Conservation (phyloP, 2,888 invertebrate species). For the Physocephala rufipes region DNA sequence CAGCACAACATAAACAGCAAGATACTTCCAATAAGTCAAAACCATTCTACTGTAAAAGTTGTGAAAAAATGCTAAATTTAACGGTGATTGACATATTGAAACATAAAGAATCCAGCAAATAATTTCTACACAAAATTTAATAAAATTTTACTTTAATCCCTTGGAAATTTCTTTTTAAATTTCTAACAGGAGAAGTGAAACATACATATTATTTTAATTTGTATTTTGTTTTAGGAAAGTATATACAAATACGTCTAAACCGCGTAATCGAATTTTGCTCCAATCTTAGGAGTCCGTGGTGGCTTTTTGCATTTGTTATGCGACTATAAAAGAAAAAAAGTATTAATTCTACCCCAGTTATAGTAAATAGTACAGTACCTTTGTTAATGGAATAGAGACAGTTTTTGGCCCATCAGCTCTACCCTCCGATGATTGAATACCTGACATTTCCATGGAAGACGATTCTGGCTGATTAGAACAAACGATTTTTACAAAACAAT, state of each 20-base stretch:
- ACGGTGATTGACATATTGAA: conserved; percentile 86
- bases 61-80: conserved; percentile 74
- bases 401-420: background rate
- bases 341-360: background rate
- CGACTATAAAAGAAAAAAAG: conserved; percentile 28
- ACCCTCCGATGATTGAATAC: background rate
- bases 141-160: conserved; percentile 10
- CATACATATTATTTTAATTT: background rate
- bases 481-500: too few relatives aligned
- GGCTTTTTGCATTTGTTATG: conserved; percentile 44
- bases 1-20: conserved; percentile 55
- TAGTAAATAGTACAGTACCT: background rate
- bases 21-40: conserved; percentile 8
- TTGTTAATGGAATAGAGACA: background rate
- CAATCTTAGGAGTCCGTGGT: conserved; percentile 54
- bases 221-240: background rate
- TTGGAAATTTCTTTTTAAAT: conserved; percentile 24
- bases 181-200: background rate
- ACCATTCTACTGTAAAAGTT: conserved; percentile 76
- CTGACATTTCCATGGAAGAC: background rate
- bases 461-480: too few relatives aligned
- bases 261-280: conserved; percentile 56
- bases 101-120: conserved; percentile 76
- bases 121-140: conserved; percentile 22
- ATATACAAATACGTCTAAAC: conserved; percentile 36